Base-by-base conservation (phyloP, 2,888 invertebrate species). In the Orthosia incerta region DNA sequence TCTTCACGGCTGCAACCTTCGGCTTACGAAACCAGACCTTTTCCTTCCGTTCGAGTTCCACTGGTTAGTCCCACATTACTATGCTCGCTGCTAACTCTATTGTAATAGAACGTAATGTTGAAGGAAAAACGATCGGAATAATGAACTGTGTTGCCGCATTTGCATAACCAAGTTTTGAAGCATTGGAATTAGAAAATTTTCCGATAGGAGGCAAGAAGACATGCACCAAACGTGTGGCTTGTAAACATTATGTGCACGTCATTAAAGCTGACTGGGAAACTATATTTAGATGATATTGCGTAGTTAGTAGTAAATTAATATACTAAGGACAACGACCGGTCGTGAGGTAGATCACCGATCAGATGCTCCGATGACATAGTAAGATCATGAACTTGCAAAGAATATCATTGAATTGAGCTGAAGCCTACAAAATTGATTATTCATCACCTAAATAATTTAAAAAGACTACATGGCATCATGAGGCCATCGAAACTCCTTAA, bases 11-110 rank as follows among this genome's bases (percentile, higher is more conserved):
- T 87, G 89, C 90, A 89, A 87, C 86, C 75, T 85, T 82, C 75
- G 26, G 7, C 82, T 93, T 93, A 92, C 91, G 90, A 93, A 91
- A 92, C 89, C 62, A 63, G 80, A 83, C 83, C 87, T 94, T 93
- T 95, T 94, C 95, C 95, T 94, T 93, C 93, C 93, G 90, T 86
- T 88, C 82, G 86, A 85, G 85, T 80, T 72, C 72, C 74, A 76
- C 74, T 79, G 76, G 77, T 79, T 86, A 79, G 85, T 79, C 84
- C 57, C 23, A 46, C 81, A 76, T 82, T 82, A 72, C 73, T 88
- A 86, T 88, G 84, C 84, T 16, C 53, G 56, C 26, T 67, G 71
- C 57, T 74, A 66, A 76, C 71, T 79, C 80, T 69, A 79, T 83
- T 85, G 84, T 88, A 88, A 89, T 80, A 84, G 76, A 84, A 85